phyloP scores from a whole-genome alignment of 2,797 vertebrate genomes.

The Sebastes umbrosus region DNA sequence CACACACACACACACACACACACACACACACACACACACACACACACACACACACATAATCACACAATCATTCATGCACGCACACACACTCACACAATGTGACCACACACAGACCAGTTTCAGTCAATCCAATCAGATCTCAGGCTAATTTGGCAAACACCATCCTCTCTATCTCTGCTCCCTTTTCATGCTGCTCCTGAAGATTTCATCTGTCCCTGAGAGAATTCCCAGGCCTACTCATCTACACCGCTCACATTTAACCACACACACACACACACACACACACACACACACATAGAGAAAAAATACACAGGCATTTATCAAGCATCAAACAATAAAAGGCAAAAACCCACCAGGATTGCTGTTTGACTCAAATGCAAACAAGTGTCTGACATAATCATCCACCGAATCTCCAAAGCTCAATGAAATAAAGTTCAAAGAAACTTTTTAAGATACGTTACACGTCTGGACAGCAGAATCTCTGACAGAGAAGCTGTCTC shows the following conservation, averaged over 20 bases:
- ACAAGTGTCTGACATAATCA: conserved; percentile 33
- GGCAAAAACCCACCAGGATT: background rate
- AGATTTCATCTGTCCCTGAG: conserved; percentile 46
- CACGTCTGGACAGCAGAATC: conserved; percentile 55
- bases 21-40: too few species aligned
- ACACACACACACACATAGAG: background rate
- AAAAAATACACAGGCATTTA: conserved; percentile 3
- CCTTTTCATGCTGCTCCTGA: conserved; percentile 43
- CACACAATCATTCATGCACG: conserved; percentile 10
- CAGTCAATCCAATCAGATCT: conserved; percentile 53
- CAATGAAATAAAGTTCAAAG: conserved; percentile 51
- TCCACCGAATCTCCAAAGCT: conserved; percentile 1
- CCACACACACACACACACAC: background rate
- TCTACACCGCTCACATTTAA: conserved; percentile 7
- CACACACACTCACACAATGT: conserved; percentile 21
- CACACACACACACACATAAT: conserved; percentile 7
- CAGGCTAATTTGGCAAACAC: conserved; percentile 63
- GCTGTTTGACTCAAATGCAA: conserved; percentile 23
- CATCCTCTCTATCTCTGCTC: conserved; percentile 32
- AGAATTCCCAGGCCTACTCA: conserved; percentile 55
- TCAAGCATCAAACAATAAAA: conserved; percentile 9
- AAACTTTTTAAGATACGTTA: conserved; percentile 70
- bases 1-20: background rate
- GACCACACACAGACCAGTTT: conserved; percentile 58
- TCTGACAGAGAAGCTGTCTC: conserved; percentile 71